Conservation (phyloP, 1,140 invertebrate genomes). For the honey bee (Apis mellifera) region DNA sequence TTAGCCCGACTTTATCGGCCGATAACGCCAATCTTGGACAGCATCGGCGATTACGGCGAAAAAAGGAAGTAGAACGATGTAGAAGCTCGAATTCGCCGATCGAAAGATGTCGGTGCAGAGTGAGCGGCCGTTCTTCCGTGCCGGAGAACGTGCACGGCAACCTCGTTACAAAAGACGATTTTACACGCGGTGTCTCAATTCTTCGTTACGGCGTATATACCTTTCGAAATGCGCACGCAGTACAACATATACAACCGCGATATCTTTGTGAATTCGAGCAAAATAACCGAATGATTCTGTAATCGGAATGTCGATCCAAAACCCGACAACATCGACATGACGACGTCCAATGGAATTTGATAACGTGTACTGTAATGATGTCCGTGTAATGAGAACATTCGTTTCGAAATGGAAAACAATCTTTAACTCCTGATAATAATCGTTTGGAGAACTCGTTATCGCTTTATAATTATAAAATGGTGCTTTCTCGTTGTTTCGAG, state of each 20-base stretch:
- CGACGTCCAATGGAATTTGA: not conserved
- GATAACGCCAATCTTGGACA: conserved; percentile 57
- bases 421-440: not conserved
- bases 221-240: conserved; percentile 19
- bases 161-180: conserved; percentile 19
- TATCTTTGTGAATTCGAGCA: too few species aligned
- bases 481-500: not conserved
- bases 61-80: conserved; percentile 19
- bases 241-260: not conserved
- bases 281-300: conserved; percentile 4
- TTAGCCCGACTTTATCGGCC: conserved; percentile 61
- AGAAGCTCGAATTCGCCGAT: conserved; percentile 13
- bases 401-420: conserved; percentile 3
- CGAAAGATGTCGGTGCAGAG: conserved; percentile 22
- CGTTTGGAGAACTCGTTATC: not conserved
- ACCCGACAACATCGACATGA: not conserved
- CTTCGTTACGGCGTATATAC: not conserved
- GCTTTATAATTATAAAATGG: not conserved
- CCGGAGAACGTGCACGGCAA: conserved; percentile 11
- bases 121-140: conserved; percentile 21
- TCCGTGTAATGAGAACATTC: not conserved
- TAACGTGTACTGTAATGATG: not conserved
- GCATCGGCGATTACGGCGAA: conserved; percentile 22
- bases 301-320: not conserved
- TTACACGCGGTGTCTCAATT: conserved; percentile 3